A percentile compares a stretch with the other conserved stretches of the same genome.
Conservation (phyloP, 2,888 invertebrate species). For the Cabera pusaria region DNA sequence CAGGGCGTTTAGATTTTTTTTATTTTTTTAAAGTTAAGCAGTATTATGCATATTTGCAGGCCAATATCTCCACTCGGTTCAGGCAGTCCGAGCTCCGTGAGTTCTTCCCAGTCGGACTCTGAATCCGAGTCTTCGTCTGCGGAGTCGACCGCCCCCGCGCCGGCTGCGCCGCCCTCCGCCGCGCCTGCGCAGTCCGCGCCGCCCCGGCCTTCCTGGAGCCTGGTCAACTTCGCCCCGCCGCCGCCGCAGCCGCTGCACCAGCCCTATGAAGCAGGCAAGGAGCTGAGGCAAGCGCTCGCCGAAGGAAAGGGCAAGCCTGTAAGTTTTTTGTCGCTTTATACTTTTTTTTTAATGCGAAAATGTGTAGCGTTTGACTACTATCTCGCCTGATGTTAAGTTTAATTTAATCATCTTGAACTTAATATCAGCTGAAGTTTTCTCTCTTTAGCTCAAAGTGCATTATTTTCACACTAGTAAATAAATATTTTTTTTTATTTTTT, state of each 20-base stretch:
- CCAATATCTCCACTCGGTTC: constrained; percentile 74
- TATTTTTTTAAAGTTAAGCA: too few relatives aligned
- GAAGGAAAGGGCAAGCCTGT: constrained; percentile 78
- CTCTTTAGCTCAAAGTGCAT: too few relatives aligned
- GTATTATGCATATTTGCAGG: constrained; percentile 55
- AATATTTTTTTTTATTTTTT: too few relatives aligned
- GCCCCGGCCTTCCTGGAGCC: constrained; percentile 75
- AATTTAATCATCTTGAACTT: too few relatives aligned
- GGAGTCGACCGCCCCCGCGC: constrained; percentile 84
- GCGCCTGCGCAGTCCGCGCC: constrained; percentile 50
- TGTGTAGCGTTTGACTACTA: too few relatives aligned
- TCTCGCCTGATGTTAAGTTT: too few relatives aligned
- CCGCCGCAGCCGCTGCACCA: constrained; percentile 60
- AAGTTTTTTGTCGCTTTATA: constrained; percentile 36
- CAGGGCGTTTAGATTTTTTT: too few relatives aligned
- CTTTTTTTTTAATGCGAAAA: too few relatives aligned
- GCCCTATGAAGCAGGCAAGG: constrained; percentile 79
- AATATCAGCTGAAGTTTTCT: too few relatives aligned
- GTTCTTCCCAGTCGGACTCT: constrained; percentile 59
- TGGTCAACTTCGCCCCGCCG: constrained; percentile 72
- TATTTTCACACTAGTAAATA: too few relatives aligned
- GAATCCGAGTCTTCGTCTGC: constrained; percentile 82
- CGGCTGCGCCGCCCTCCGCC: constrained; percentile 50
- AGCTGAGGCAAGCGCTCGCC: constrained; percentile 81
- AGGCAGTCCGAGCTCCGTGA: constrained; percentile 74